Base-by-base conservation (phyloP, 2,797 vertebrate species). In the Poecilia picta region DNA sequence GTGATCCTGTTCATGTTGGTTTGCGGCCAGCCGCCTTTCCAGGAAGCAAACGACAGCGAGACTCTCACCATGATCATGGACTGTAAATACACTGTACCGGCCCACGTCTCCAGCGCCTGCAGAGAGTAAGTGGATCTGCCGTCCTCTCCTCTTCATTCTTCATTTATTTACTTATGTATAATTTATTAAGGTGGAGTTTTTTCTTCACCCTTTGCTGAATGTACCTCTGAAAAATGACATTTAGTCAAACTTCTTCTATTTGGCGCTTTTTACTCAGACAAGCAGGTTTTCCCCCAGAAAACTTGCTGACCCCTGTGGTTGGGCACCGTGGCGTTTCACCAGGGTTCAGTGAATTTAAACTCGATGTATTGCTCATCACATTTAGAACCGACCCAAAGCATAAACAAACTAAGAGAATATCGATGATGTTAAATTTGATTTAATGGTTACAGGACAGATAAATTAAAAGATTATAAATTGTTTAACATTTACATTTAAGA, bases 31-130 rank as follows among this genome's bases (percentile, higher is more conserved):
- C 97, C 97, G 0, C 97, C 97, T 1, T 97, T 97, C 92, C 97
- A 97, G 91, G 97, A 97, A 89, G 97, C 97, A 71, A 97, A 97
- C 0, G 97, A 97, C 95, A 97, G 97, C 0, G 97, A 97, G 94
- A 97, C 97, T 20, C 96, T 97, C 84, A 97, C 97, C 89, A 97
- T 97, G 97, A 97, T 97, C 92, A 97, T 97, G 96, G 97, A 97
- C 94, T 97, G 97, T 85, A 97, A 97, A 94, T 97, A 97, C 94
- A 96, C 94, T 0, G 81, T 97, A 62, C 97, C 97, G 0, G 76
- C 89, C 0, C 96, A 96, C 0, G 91, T 97, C 83, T 97, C 97
- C 46, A 85, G 90, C 0, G 93, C 94, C 88, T 97, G 97, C 85
- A 94, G 96, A 89, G 95, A 97, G 97, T 97, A 91, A 93, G 97